Percentiles rank a stretch among this genome's conserved stretches.
phyloP scores from a whole-genome alignment of 1,140 invertebrate species.

The Drosophila tani region DNA sequence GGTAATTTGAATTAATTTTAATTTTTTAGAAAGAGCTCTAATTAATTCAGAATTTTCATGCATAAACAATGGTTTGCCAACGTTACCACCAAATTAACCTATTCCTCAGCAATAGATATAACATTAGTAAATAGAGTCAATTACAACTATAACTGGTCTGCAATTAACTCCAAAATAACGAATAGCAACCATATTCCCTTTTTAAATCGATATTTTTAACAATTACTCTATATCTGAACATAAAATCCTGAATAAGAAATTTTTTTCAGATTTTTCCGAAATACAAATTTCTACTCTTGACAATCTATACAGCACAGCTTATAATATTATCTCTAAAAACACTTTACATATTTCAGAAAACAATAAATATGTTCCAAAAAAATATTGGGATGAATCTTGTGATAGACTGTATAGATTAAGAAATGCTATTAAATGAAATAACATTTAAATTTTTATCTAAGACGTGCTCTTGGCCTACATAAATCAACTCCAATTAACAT shows the following conservation, averaged over 20 bases:
- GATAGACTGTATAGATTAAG: slow-evolving; percentile 9
- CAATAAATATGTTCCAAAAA: slow-evolving; percentile 1
- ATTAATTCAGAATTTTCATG: background rate
- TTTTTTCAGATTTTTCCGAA: slow-evolving; percentile 1
- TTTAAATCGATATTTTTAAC: too few species aligned
- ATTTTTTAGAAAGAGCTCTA: background rate
- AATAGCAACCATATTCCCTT: too few species aligned
- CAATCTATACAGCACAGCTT: background rate
- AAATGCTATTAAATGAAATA: slow-evolving; percentile 1
- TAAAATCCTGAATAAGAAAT: background rate
- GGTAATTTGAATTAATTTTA: background rate
- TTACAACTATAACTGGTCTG: too few species aligned
- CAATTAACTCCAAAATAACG: too few species aligned
- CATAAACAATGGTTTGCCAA: background rate
- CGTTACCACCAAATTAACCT: background rate
- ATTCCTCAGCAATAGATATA: background rate
- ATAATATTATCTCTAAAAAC: slow-evolving; percentile 5
- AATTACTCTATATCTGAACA: too few species aligned
- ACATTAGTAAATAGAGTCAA: background rate
- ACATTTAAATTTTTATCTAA: background rate
- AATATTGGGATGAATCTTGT: background rate
- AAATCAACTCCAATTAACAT: background rate
- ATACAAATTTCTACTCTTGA: slow-evolving; percentile 1
- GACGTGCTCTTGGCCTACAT: background rate
- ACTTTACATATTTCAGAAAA: background rate